phyloP scores from a whole-genome alignment of 1,140 invertebrate species.

The Maniola jurtina region DNA sequence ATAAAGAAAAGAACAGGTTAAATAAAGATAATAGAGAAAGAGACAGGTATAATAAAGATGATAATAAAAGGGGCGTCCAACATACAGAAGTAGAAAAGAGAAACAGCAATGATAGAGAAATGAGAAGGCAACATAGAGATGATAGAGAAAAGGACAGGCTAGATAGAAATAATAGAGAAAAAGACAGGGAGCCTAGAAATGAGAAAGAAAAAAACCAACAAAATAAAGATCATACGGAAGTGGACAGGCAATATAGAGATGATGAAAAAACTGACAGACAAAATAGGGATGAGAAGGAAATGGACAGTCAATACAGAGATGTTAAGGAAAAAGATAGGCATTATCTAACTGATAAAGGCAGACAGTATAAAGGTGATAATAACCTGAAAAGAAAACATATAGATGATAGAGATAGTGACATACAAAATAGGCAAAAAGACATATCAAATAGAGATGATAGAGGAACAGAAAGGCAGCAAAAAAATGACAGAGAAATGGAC shows the following conservation, averaged over 20 bases:
- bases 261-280: no score
- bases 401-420: constrained; percentile 18
- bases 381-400: constrained; percentile 11
- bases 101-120: no score
- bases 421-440: background rate
- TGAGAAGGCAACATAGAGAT: no score
- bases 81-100: background rate
- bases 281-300: background rate
- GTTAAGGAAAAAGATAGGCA: background rate
- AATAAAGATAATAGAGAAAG: background rate
- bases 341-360: constrained; percentile 28
- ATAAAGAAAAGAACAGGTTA: background rate
- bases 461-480: constrained; percentile 25
- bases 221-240: constrained; percentile 21
- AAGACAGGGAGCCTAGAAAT: constrained; percentile 8
- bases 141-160: no score
- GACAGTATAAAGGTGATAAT: constrained; percentile 21
- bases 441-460: no score
- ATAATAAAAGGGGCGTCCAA: background rate
- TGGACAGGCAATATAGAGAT: constrained; percentile 4
- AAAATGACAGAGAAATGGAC: constrained; percentile 12
- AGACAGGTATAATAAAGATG: background rate
- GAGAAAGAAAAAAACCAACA: constrained; percentile 22
- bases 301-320: constrained; percentile 12
- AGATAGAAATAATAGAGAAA: background rate